A percentile compares a stretch with the other conserved stretches of the same genome.
phyloP scores from a whole-genome alignment of 2,888 invertebrate species.

The Helicoverpa assulta region DNA sequence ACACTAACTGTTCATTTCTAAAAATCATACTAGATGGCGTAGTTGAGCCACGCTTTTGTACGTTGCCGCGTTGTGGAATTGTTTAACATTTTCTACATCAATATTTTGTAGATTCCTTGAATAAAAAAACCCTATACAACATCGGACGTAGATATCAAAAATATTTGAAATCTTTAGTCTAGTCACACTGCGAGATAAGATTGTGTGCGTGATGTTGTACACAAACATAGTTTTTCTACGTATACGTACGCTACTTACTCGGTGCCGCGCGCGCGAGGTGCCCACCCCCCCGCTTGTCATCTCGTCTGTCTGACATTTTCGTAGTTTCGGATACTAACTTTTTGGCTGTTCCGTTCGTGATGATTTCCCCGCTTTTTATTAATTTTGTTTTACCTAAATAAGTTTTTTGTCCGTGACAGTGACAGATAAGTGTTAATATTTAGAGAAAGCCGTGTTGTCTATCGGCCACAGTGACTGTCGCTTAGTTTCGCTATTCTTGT shows the following conservation, averaged over 20 bases:
- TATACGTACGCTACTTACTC: slow-evolving; percentile 14
- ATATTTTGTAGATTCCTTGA: no score
- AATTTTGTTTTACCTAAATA: slow-evolving; percentile 54
- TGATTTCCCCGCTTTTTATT: slow-evolving; percentile 70
- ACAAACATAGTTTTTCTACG: slow-evolving; percentile 5
- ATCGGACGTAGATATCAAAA: not conserved
- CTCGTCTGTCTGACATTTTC: slow-evolving; percentile 60
- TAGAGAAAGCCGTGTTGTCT: slow-evolving; percentile 29
- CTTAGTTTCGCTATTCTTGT: slow-evolving; percentile 56
- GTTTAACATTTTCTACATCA: no score
- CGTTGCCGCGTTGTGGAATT: not conserved
- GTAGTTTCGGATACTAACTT: slow-evolving; percentile 67
- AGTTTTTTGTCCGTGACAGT: slow-evolving; percentile 61
- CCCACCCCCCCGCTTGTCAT: slow-evolving; percentile 40
- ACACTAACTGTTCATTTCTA: not conserved
- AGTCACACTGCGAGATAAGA: slow-evolving; percentile 30
- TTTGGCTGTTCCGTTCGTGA: slow-evolving; percentile 62
- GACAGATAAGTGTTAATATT: slow-evolving; percentile 60
- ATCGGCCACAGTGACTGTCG: slow-evolving; percentile 35
- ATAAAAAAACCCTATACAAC: not conserved
- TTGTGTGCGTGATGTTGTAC: slow-evolving; percentile 26
- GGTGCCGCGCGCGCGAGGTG: slow-evolving; percentile 17
- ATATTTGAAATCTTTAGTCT: slow-evolving; percentile 5
- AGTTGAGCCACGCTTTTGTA: not conserved
- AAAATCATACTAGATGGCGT: slow-evolving; percentile 3